Evolutionary conservation across 1,140 invertebrate species (phyloP).

Genomic region (Drosophila hydei): DNA sequence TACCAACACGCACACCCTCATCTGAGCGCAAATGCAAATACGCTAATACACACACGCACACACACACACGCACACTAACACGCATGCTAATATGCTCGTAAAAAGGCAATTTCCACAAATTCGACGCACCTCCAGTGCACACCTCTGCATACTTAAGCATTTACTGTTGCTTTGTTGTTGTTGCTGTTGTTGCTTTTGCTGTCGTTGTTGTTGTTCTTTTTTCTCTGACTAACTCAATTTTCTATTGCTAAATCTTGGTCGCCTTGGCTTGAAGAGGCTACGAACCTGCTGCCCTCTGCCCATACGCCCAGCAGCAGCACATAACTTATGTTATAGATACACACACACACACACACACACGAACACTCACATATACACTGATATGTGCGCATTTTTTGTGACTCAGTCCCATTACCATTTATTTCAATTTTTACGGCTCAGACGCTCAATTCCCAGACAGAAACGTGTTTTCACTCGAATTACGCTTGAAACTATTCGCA

Average conservation of each 20-base stretch:
- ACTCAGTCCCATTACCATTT: conserved; percentile 64
- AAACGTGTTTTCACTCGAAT: neutral
- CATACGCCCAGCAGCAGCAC: conserved; percentile 46
- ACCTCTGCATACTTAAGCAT: conserved; percentile 62
- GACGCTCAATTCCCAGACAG: conserved; percentile 40
- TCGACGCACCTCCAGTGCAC: conserved; percentile 44
- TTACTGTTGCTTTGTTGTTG: conserved; percentile 24
- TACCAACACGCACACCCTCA: conserved; percentile 20
- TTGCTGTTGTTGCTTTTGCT: neutral
- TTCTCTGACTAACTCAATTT: conserved; percentile 73
- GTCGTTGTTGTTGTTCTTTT: conserved; percentile 12
- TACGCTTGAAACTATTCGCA: neutral
- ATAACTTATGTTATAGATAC: conserved; percentile 69
- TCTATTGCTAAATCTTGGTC: conserved; percentile 70
- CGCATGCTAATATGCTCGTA: conserved; percentile 78
- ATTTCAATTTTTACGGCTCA: conserved; percentile 76
- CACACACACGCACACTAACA: conserved; percentile 25
- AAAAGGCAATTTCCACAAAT: conserved; percentile 82
- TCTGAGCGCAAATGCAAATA: conserved; percentile 64
- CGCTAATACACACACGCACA: conserved; percentile 22
- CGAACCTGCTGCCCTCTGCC: conserved; percentile 42
- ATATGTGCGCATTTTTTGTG: conserved; percentile 16
- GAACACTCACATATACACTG: neutral
- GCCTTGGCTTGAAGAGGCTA: conserved; percentile 44
- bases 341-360: conserved; percentile 29